Base-by-base conservation (phyloP, 2,797 vertebrate species). In the Myotis daubentonii region DNA sequence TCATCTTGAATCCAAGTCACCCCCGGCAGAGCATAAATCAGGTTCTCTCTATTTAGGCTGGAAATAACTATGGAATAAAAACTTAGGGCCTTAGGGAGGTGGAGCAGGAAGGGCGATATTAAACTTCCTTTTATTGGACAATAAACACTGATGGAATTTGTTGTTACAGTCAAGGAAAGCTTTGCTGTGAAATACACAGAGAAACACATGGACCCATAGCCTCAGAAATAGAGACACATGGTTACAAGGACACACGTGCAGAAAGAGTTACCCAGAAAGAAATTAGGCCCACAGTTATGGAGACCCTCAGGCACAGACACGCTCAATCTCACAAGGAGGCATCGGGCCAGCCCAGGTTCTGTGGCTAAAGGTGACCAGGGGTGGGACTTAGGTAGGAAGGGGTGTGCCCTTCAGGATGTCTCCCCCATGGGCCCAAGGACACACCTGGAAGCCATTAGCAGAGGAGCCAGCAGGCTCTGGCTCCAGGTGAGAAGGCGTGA, bases 401-500 rank as follows among this genome's bases (percentile, higher is more conserved):
- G 51, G 11, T 89, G 30, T 83, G 74, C 94, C 91, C 87, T 97
- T 87, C 38, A 94, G 65, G 79, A 91, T 83, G 25, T 94, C 70
- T 90, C 38, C 47, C n/a, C 55, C 70, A 88, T 79, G 92, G 70
- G 44, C 28, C 55, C 91, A 95, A 97, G 96, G 93, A 92, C 95
- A 94, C 96, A 97, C 49, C 96, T 97, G 96, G 96, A 97, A 92
- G 83, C 94, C 89, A 96, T 97, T 94, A 97, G 71, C 93, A 95
- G 84, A 97, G 90, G 70, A 51, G 47, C 65, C 80, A 94, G 83
- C 96, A 93, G 93, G 60, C 86, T 83, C 89, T 25, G 57, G 87
- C 87, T 86, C 93, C 88, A 95, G 93, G 90, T 78, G 95, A 88
- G 90, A 51, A 96, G 95, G 79, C n/a, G 12, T 96, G 93, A 86